Base-by-base conservation (phyloP, 2,888 invertebrate genomes). In the Lutraria lutraria region DNA sequence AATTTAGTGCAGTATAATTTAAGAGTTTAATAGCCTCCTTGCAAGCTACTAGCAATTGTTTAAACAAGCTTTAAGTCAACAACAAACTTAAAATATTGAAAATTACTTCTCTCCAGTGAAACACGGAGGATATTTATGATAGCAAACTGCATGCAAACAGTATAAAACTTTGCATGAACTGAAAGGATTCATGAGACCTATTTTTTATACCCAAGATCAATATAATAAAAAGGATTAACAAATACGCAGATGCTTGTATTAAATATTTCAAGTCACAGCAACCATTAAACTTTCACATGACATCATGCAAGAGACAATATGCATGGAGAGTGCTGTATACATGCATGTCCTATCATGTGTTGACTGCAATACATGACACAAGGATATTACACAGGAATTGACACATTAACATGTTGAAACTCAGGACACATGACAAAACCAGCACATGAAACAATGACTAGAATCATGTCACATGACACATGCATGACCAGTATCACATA, bases 11-110 rank as follows among this genome's bases (percentile, higher is more conserved):
- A 31, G 76, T 76, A 76, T 76, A 76, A 76, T 76, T 31, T 76
- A 76, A 31, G 34, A 25, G 76, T 76, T 76, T 76, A 76, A 76
- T 76, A 31, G 76, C 76, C 29, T 31, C 76, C 31, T 76, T 76
- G 76, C 76, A 34, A 31, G 76, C 76, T 76, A 34, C 29, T 34
- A 76, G 76, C 34, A 76, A 76, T 76, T 31, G 34, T 76, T 31
- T 76, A 76, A 76, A 76, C 76, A 76, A 76, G 76, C 76, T 16
- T 34, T 34, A 76, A 76, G 31, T 76, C 76, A 76, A 76, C 76
- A 76, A 76, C 76, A 76, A 31, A 76, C 76, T 76, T 76, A 76
- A 56, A 76, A 76, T 76, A 76, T 76, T 76, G 76, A 76, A 76
- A 76, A 76, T 76, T 34, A 76, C 76, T 76, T 76, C 76, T 76